Percentiles rank a stretch among this genome's conserved stretches.
phyloP scores from a whole-genome alignment of 2,888 invertebrate species.

The Oxyscelio sp. region DNA sequence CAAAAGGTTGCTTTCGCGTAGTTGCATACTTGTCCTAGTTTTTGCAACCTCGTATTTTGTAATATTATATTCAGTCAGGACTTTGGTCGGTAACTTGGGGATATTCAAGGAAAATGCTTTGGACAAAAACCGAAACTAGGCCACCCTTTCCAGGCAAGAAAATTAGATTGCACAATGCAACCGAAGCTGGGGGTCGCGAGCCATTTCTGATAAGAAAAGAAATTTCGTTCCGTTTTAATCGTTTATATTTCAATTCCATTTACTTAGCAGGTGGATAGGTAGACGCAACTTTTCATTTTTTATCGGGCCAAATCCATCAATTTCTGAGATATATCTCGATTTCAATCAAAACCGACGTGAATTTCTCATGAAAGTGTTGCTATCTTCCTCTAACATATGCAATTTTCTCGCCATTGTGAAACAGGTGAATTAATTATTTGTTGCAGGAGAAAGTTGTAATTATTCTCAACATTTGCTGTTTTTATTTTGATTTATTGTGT shows the following conservation, averaged over 20 bases:
- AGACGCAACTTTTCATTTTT: neutral
- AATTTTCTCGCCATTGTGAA: too few relatives aligned
- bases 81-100: constrained; percentile 1
- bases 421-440: too few relatives aligned
- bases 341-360: constrained; percentile 16
- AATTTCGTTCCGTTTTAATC: neutral
- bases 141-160: neutral
- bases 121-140: constrained; percentile 17
- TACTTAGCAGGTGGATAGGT: neutral
- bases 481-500: too few relatives aligned
- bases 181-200: too few relatives aligned
- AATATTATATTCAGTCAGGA: neutral
- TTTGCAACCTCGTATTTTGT: constrained; percentile 6
- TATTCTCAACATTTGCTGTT: too few relatives aligned
- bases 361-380: too few relatives aligned
- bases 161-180: constrained; percentile 13
- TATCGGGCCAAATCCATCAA: constrained; percentile 36
- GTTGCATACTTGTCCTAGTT: constrained; percentile 22
- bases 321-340: constrained; percentile 24
- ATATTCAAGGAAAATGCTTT: constrained; percentile 6
- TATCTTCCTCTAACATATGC: too few relatives aligned
- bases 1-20: constrained; percentile 15
- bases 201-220: constrained; percentile 12
- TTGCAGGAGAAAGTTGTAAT: too few relatives aligned
- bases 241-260: constrained; percentile 24